Base-by-base conservation (phyloP, 2,888 invertebrate genomes). In the Allolobophora icterica region DNA sequence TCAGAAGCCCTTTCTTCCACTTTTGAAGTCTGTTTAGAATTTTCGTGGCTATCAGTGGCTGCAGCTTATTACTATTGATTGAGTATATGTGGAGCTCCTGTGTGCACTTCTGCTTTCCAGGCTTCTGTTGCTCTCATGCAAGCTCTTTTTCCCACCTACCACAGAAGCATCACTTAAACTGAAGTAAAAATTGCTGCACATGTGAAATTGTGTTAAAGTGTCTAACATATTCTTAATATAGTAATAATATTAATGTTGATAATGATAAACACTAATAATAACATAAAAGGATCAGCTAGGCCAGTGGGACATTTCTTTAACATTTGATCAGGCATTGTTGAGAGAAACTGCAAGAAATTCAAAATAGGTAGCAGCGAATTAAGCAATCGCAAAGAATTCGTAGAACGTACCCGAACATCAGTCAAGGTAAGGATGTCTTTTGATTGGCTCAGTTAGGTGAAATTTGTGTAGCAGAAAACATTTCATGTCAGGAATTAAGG, bases 281-380 rank as follows among this genome's bases (percentile, higher is more conserved):
- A 33, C 45, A 42, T 42, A n/a, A 42, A 42, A 24, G 34, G 11
- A 30, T 33, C 24, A 89, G 38, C 45, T 3, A 40, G 24, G 34
- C n/a, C 34, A 42, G 8, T n/a, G 24, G 87, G 87, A n/a, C 19
- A 34, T 52, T 89, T 89, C 90, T 91, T 91, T 91, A 91, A 90
- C 90, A 89, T 0, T 33, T 33, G 24, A n/a, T 45, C 89, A 96
- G 94, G 97, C 96, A 98, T 99, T 95, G 98, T 98, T 93, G 98
- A 99, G 95, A 98, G 98, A 95, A 98, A 98, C 96, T 98, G 98
- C 1, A 97, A 97, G 89, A 98, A 98, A 95, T 99, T 98, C 96
- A 98, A 98, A 95, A 97, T 98, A 93, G 98, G 98, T 96, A 97
- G 98, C 95, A 97, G 97, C 95, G 99, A 99, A 96, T 96, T 99